A percentile compares a stretch with the other conserved stretches of the same genome.
phyloP scores from a whole-genome alignment of 1,140 invertebrate species.

The Brachionus rubens region DNA sequence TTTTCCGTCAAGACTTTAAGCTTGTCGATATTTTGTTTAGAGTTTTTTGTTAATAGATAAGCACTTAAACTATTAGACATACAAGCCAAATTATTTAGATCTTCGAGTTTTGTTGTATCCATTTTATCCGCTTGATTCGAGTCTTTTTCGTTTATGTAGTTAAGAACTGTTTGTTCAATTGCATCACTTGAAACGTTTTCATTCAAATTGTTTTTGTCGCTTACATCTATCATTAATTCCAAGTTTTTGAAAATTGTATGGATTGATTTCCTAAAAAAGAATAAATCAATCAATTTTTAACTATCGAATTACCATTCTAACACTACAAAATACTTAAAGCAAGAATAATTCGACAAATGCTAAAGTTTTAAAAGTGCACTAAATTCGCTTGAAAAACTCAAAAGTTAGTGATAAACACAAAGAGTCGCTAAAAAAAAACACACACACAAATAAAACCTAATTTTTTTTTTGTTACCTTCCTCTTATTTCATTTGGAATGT shows the following conservation, averaged over 20 bases:
- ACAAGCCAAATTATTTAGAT: neutral
- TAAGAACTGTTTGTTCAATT: neutral
- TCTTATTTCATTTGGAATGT: slow-evolving; percentile 32
- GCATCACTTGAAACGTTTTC: neutral
- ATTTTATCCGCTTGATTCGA: neutral
- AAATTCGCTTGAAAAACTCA: too few relatives aligned
- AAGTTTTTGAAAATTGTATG: neutral
- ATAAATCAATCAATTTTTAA: neutral
- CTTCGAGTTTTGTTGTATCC: neutral
- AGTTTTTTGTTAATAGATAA: neutral
- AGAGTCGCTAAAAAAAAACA: neutral
- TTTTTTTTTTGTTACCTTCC: neutral
- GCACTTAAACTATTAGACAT: neutral
- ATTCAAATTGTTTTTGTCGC: neutral
- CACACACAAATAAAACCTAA: neutral
- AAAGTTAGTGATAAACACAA: neutral
- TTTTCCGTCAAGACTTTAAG: neutral
- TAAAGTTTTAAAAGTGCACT: too few relatives aligned
- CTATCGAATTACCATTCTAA: too few relatives aligned
- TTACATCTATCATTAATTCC: neutral
- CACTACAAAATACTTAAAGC: too few relatives aligned
- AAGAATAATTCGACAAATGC: too few relatives aligned
- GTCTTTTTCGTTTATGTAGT: neutral
- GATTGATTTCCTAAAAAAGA: slow-evolving; percentile 17
- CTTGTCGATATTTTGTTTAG: neutral